phyloP scores from a whole-genome alignment of 2,888 invertebrate species.

The Zelleria hepariella region DNA sequence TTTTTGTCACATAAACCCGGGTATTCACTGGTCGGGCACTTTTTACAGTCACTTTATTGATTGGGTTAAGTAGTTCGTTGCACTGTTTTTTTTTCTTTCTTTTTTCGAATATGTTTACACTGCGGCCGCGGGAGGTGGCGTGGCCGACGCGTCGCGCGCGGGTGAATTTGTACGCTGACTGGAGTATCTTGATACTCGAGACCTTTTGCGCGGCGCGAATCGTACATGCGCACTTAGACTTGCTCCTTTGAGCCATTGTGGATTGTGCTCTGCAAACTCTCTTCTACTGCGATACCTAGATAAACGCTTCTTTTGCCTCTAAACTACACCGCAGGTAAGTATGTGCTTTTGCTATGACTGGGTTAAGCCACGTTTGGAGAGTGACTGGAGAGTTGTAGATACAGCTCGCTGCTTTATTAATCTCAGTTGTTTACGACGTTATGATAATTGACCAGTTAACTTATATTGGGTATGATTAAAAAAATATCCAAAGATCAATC shows the following conservation, averaged over 20 bases:
- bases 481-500: too few relatives aligned
- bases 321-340: too few relatives aligned
- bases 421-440: too few relatives aligned
- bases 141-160: conserved; percentile 32
- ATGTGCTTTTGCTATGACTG: too few relatives aligned
- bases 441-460: too few relatives aligned
- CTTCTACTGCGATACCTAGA: background rate
- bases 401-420: too few relatives aligned
- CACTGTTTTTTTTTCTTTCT: conserved; percentile 29
- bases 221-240: conserved; percentile 55
- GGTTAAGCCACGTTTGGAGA: too few relatives aligned
- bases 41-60: background rate
- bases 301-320: too few relatives aligned
- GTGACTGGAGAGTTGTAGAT: too few relatives aligned
- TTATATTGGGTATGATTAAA: too few relatives aligned
- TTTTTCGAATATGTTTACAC: conserved; percentile 35
- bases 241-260: background rate
- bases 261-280: background rate
- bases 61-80: conserved; percentile 3
- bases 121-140: conserved; percentile 21
- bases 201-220: conserved; percentile 30
- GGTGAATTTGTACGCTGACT: conserved; percentile 39
- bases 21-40: background rate
- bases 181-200: conserved; percentile 32
- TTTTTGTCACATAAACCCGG: background rate